phyloP scores from a whole-genome alignment of 2,113 vertebrate genomes.

The Lagopus leucura region DNA sequence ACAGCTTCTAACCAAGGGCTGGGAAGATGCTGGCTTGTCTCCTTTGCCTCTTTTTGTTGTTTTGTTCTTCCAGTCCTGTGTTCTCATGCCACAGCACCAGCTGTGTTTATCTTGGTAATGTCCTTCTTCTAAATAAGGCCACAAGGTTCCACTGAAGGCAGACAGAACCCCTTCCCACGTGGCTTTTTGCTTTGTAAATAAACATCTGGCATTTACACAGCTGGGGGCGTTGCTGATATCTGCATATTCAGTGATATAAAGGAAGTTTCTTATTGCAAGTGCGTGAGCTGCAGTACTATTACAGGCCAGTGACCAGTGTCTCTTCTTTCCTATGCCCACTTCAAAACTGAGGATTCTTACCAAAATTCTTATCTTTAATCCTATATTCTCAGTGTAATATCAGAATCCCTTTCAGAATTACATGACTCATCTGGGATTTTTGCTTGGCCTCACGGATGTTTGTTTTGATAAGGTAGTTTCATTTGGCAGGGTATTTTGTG shows the following conservation, averaged over 20 bases:
- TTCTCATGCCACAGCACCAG: constrained; percentile 21
- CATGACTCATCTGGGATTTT: background rate
- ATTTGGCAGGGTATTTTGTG: background rate
- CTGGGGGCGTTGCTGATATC: background rate
- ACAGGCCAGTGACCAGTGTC: background rate
- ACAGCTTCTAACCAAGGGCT: background rate
- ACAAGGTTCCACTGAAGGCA: constrained; percentile 28
- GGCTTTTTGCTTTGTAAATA: constrained; percentile 51
- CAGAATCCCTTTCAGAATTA: background rate
- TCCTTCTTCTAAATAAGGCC: constrained; percentile 50
- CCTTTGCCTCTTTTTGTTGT: background rate
- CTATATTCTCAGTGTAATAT: background rate
- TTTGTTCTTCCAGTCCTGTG: background rate
- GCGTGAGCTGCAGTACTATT: background rate
- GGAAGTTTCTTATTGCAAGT: background rate
- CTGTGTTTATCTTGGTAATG: constrained; percentile 56
- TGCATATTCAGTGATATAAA: constrained; percentile 1
- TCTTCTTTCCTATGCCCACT: background rate
- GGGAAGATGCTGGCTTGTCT: constrained; percentile 39
- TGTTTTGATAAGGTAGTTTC: background rate
- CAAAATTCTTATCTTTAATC: background rate
- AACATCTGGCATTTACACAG: constrained; percentile 44
- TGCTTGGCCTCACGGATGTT: accelerated
- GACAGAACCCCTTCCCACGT: constrained; percentile 57
- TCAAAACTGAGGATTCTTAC: background rate